A percentile compares a stretch with the other conserved stretches of the same genome.
Conservation (phyloP, 1,140 invertebrate genomes). For the Proales similis region DNA sequence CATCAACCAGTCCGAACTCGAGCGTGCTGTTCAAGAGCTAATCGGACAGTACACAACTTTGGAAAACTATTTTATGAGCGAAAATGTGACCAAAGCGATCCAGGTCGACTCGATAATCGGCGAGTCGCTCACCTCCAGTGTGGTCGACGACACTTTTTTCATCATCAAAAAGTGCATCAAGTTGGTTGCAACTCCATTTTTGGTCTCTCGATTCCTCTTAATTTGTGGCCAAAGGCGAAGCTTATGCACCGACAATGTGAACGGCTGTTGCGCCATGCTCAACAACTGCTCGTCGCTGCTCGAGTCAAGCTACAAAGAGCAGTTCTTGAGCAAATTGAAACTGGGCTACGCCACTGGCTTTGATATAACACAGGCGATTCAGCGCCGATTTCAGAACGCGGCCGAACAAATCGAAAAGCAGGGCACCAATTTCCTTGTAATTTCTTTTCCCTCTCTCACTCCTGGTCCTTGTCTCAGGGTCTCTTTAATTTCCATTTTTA, state of each 20-base stretch:
- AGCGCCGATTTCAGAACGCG: constrained; percentile 71
- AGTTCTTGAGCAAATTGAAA: constrained; percentile 67
- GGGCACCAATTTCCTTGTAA: constrained; percentile 59
- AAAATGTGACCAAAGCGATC: constrained; percentile 87
- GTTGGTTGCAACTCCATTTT: constrained; percentile 53
- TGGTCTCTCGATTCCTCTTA: not conserved
- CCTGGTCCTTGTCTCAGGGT: not conserved
- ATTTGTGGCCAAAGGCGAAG: constrained; percentile 58
- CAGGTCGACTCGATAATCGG: constrained; percentile 68
- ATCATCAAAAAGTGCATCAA: constrained; percentile 90
- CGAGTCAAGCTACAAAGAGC: constrained; percentile 73
- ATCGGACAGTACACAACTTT: constrained; percentile 80
- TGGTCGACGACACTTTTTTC: constrained; percentile 96
- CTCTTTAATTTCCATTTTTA: constrained; percentile 47
- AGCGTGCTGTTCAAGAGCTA: constrained; percentile 76
- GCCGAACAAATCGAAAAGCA: constrained; percentile 70
- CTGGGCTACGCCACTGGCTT: constrained; percentile 65
- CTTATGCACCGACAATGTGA: constrained; percentile 77
- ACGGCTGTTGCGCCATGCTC: constrained; percentile 89
- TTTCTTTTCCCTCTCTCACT: constrained; percentile 56
- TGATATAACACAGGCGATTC: constrained; percentile 55
- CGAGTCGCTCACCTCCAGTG: constrained; percentile 72
- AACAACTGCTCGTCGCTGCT: constrained; percentile 83
- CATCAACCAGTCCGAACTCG: constrained; percentile 69
- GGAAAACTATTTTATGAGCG: constrained; percentile 90